A percentile compares a stretch with the other conserved stretches of the same genome.
Conservation (phyloP, 2,888 invertebrate species). For the Copidosoma aretas region DNA sequence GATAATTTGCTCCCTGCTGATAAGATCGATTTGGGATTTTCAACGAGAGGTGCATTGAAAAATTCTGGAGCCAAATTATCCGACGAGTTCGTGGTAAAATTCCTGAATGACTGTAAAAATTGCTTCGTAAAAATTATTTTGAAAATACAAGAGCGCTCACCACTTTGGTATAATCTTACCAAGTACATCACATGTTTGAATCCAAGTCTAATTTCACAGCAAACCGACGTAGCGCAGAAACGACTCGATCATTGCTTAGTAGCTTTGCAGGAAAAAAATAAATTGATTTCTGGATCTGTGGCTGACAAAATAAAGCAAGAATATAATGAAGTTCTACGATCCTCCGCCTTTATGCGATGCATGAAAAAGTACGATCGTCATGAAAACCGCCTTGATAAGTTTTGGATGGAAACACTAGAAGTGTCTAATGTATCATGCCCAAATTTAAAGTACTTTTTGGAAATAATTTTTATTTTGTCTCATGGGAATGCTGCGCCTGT, state of each 20-base stretch:
- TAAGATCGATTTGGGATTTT: conserved; percentile 29
- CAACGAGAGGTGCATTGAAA: conserved; percentile 17
- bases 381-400: too few species aligned
- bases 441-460: too few species aligned
- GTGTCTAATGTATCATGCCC: too few species aligned
- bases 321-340: too few species aligned
- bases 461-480: too few species aligned
- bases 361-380: too few species aligned
- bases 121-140: conserved; percentile 14
- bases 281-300: not conserved
- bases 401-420: too few species aligned
- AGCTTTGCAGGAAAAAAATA: not conserved
- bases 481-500: too few species aligned
- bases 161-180: conserved; percentile 20
- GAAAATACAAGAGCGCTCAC: conserved; percentile 24
- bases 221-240: too few species aligned
- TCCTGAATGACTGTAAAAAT: not conserved
- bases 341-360: too few species aligned
- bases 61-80: not conserved
- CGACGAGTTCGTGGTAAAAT: not conserved
- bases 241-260: not conserved
- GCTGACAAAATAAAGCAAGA: conserved; percentile 4
- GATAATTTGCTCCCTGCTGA: conserved; percentile 8
- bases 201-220: too few species aligned
- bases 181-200: conserved; percentile 26